Percentiles rank a stretch among this genome's conserved stretches.
These are phyloP conservation scores for Tigriopus californicus DNA, from an alignment of 2,888 invertebrate genomes.

Conservation along the genomic window DNA sequence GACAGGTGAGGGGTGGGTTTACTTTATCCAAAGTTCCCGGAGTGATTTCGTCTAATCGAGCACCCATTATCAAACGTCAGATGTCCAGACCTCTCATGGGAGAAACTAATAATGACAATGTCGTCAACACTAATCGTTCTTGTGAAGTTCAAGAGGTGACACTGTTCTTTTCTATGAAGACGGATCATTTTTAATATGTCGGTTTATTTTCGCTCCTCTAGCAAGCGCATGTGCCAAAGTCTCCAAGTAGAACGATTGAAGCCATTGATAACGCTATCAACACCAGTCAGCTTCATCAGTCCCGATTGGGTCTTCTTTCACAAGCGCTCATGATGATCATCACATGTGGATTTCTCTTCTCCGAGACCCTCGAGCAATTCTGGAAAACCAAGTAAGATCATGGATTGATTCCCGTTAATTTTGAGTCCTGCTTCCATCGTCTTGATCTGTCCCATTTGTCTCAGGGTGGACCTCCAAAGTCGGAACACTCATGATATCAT, in stretches of 20 bases:
- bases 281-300: constrained; percentile 73
- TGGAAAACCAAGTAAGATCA: constrained; percentile 70
- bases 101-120: too few species aligned
- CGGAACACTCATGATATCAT: constrained; percentile 15
- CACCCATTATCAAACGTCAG: constrained; percentile 12
- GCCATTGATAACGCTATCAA: constrained; percentile 29
- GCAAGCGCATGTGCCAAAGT: too few species aligned
- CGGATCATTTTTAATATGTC: too few species aligned
- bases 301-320: constrained; percentile 63
- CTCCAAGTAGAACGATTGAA: too few species aligned
- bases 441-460: neutral
- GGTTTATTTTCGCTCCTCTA: too few species aligned
- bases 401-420: neutral
- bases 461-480: constrained; percentile 8
- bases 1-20: constrained; percentile 22
- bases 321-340: constrained; percentile 79
- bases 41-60: constrained; percentile 15
- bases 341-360: constrained; percentile 69
- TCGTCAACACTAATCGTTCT: too few species aligned
- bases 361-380: constrained; percentile 73
- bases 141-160: too few species aligned
- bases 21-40: constrained; percentile 17
- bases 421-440: neutral
- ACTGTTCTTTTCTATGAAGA: too few species aligned
- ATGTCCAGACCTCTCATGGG: too few species aligned